Conservation (phyloP, 2,797 vertebrate genomes). For the Limnodromus scolopaceus region DNA sequence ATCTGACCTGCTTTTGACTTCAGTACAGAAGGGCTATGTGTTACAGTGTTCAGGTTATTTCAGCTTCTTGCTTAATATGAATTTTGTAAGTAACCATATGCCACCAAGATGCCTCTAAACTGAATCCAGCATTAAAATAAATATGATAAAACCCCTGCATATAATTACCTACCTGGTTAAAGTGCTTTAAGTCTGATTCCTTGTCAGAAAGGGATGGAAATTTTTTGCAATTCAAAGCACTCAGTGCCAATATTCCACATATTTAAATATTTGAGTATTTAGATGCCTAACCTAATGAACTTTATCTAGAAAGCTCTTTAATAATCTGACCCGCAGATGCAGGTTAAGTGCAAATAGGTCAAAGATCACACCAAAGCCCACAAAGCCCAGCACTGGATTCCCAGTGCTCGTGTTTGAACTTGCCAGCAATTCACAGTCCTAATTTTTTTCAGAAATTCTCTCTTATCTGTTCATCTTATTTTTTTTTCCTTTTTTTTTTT, state of each 20-base stretch:
- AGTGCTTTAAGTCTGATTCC: background rate
- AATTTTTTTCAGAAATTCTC: background rate
- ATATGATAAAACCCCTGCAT: background rate
- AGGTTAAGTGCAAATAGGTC: background rate
- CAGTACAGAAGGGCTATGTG: background rate
- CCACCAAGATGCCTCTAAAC: background rate
- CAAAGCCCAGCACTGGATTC: background rate
- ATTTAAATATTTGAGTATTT: background rate
- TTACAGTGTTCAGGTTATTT: background rate
- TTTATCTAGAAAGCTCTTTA: background rate
- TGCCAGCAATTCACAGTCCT: background rate
- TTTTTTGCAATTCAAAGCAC: background rate
- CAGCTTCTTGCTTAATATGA: background rate
- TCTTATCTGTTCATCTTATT: background rate
- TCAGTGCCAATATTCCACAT: accelerated
- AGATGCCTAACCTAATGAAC: background rate
- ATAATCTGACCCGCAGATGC: background rate
- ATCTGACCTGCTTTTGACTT: background rate
- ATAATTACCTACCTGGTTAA: background rate
- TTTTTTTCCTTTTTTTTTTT: background rate
- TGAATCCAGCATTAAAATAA: background rate
- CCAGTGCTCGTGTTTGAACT: background rate
- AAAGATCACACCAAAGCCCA: background rate
- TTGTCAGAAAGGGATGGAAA: background rate
- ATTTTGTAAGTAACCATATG: background rate